Base-by-base conservation (phyloP, 2,888 invertebrate genomes). In the Stramonita haemastoma region DNA sequence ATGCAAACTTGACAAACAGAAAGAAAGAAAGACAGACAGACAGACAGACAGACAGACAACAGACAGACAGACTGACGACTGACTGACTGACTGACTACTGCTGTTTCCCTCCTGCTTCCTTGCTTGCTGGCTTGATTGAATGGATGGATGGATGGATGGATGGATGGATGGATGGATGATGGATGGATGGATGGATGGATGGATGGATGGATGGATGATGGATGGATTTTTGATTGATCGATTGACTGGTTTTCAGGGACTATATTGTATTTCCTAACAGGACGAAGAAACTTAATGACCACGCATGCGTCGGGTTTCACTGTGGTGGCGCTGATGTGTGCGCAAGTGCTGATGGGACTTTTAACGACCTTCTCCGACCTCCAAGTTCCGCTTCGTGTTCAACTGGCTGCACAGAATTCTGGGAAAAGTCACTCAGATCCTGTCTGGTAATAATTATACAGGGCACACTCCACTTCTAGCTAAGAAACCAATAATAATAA, bases 241-340 rank as follows among this genome's bases (percentile, higher is more conserved):
- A 66, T 22, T 66, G 26, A 66, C 13, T 26, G 17, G 26, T 66
- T 17, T 66, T 26, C 11, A 26, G 22, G 26, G 66, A 1, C 17
- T 66, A 11, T 22, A 17, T 66, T 22, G 26, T 66, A 66, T 66
- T 34, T 19, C 8, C 17, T 79, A 26, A 15, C 88, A 89, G 89
- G 36, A 46, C 66, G 46, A 84, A 34, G 86, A 88, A 22, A 88
- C 90, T 17, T 79, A n/a, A 89, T 46, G 88, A 57, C 17, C 90
- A 90, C 90, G 88, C 88, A 86, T 90, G 87, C 36, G 81, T 90
- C 22, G 90, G 90, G 13, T 90, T 90, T 90, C 57, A 90, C 90
- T 19, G 90, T 90, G 57, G 90, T 90, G 36, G 86, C 88, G 13
- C 34, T 90, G 26, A 88, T 90, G 26, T 88, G 88, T 73, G 90